Evolutionary conservation across 2,888 invertebrate genomes (phyloP).

Genomic region (Volucella zonaria): DNA sequence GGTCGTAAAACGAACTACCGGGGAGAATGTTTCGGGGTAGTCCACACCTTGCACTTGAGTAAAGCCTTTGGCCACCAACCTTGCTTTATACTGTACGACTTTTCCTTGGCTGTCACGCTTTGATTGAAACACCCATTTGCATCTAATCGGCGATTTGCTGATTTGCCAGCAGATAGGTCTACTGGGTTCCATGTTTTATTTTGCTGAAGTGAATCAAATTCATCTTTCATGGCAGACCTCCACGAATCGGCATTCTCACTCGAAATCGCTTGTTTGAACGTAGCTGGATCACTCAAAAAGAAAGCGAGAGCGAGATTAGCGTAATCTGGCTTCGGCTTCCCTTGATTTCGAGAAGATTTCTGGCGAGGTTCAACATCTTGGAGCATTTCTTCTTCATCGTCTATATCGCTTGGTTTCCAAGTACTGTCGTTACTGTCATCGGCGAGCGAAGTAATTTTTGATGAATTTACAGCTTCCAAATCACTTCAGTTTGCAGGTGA

Average conservation of each 20-base stretch:
- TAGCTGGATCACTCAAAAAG: constrained; percentile 17
- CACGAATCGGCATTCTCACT: too few species aligned
- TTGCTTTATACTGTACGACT: constrained; percentile 40
- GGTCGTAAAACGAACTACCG: constrained; percentile 43
- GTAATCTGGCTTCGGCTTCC: constrained; percentile 51
- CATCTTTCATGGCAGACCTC: too few species aligned
- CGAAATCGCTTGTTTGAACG: too few species aligned
- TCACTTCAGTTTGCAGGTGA: too few species aligned
- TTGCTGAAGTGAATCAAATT: too few species aligned
- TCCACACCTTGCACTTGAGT: constrained; percentile 58
- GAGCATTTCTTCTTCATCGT: too few species aligned
- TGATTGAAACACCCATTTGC: constrained; percentile 38
- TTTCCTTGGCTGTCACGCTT: constrained; percentile 38
- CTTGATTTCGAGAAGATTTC: constrained; percentile 40
- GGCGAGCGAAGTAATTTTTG: too few species aligned
- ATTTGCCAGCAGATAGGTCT: constrained; percentile 15
- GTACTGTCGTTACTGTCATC: too few species aligned
- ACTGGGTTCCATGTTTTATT: constrained; percentile 36
- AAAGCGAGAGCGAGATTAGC: constrained; percentile 40
- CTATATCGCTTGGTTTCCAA: too few species aligned
- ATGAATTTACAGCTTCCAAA: too few species aligned
- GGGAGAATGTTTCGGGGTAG: constrained; percentile 54
- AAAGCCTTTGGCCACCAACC: constrained; percentile 48
- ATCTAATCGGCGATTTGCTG: constrained; percentile 31
- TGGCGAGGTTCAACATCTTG: constrained; percentile 19